Conservation (phyloP, 2,888 invertebrate species). For the Hydrotaea diabolus region DNA sequence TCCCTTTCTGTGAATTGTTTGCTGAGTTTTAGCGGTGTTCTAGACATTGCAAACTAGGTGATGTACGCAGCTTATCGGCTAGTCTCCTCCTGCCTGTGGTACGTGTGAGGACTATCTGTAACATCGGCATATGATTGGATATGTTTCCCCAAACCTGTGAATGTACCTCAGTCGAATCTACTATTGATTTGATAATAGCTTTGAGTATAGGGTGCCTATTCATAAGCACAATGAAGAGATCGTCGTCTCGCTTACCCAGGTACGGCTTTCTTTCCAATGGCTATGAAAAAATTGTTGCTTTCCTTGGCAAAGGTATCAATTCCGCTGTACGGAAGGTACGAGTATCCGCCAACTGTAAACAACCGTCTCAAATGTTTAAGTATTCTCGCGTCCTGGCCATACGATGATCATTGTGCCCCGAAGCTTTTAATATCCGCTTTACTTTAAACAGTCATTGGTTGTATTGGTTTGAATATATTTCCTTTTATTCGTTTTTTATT, state of each 20-base stretch:
- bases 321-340: conserved; percentile 39
- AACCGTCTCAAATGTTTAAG: conserved; percentile 56
- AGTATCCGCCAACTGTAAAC: conserved; percentile 39
- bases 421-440: conserved; percentile 32
- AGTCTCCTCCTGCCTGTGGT: too few relatives aligned
- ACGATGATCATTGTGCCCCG: conserved; percentile 27
- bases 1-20: too few relatives aligned
- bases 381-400: conserved; percentile 35
- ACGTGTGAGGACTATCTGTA: too few relatives aligned
- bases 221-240: conserved; percentile 46
- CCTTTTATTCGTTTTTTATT: neutral
- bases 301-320: conserved; percentile 23
- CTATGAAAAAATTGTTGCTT: conserved; percentile 3
- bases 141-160: too few relatives aligned
- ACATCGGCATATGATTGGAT: too few relatives aligned
- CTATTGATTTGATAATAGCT: too few relatives aligned
- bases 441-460: neutral
- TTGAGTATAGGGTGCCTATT: neutral
- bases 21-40: too few relatives aligned
- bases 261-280: conserved; percentile 18
- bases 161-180: too few relatives aligned
- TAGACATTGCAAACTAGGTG: too few relatives aligned
- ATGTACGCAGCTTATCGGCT: too few relatives aligned
- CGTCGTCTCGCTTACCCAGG: conserved; percentile 20
- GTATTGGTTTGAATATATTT: neutral